Percentiles rank a stretch among this genome's conserved stretches.
Conservation (phyloP, 1,140 invertebrate species). For the Phymorhynchus buccinoides region DNA sequence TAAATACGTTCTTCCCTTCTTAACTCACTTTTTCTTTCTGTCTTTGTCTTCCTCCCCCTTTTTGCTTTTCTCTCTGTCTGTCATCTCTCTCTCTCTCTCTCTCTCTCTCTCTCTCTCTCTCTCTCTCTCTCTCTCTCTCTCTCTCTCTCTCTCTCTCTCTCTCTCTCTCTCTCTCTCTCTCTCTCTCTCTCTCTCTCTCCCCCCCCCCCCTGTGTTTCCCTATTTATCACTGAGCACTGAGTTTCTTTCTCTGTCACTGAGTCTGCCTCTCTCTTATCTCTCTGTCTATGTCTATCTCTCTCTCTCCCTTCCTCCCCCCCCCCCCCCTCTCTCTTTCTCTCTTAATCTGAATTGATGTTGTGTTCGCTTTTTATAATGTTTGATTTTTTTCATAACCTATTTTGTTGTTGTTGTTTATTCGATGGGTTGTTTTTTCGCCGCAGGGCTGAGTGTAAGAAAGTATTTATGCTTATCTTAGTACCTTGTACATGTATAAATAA, state of each 20-base stretch:
- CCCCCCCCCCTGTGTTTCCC: not conserved
- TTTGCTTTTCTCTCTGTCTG: conserved; percentile 8
- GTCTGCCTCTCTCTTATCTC: not conserved
- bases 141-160: not conserved
- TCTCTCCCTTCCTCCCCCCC: not conserved
- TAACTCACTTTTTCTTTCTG: not conserved
- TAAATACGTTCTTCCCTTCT: too few species aligned
- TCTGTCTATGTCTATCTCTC: not conserved
- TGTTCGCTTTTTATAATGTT: too few species aligned
- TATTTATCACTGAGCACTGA: not conserved
- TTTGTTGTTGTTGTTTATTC: not conserved
- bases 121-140: not conserved
- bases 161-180: not conserved
- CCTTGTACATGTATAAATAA: too few species aligned
- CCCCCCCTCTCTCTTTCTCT: not conserved
- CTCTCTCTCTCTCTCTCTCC: conserved; percentile 25
- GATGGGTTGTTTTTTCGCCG: not conserved
- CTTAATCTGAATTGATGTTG: not conserved
- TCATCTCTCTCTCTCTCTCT: conserved; percentile 7
- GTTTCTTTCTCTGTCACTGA: not conserved
- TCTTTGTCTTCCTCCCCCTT: conserved; percentile 7
- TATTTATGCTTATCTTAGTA: too few species aligned
- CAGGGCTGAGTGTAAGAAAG: too few species aligned
- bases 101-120: too few species aligned
- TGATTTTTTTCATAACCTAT: too few species aligned